These are phyloP conservation scores for Rhinolophus sinicus DNA, from an alignment of 2,113 vertebrate genomes.

Conservation along the genomic window DNA sequence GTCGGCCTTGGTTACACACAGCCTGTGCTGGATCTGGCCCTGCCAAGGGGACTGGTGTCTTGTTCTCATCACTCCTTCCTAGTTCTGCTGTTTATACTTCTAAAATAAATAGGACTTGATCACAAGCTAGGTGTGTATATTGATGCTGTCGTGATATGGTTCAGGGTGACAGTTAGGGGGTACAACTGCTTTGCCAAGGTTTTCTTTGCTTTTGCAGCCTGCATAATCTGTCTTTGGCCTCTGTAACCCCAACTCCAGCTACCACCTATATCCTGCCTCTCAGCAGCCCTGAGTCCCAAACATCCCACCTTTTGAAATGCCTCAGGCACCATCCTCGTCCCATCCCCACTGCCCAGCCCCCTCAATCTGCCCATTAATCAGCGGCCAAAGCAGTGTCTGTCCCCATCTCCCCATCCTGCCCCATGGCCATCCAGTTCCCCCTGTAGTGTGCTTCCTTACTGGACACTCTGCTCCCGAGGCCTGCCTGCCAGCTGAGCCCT, in stretches of 20 bases:
- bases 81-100: constrained; percentile 62
- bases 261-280: neutral
- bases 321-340: neutral
- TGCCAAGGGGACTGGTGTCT: constrained; percentile 15
- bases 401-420: neutral
- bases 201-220: neutral
- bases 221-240: neutral
- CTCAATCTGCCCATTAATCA: neutral
- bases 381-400: neutral
- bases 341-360: neutral
- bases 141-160: neutral
- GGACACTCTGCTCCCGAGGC: neutral
- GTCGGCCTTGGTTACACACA: neutral
- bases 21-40: neutral
- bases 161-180: rapidly evolving
- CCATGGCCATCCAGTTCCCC: neutral
- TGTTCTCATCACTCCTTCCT: constrained; percentile 19
- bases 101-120: constrained; percentile 75
- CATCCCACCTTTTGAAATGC: neutral
- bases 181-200: neutral
- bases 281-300: neutral
- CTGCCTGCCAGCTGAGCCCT: neutral
- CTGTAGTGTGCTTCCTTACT: neutral
- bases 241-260: neutral
- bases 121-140: neutral